phyloP scores from a whole-genome alignment of 2,797 vertebrate species.

The Pangasius djambal region DNA sequence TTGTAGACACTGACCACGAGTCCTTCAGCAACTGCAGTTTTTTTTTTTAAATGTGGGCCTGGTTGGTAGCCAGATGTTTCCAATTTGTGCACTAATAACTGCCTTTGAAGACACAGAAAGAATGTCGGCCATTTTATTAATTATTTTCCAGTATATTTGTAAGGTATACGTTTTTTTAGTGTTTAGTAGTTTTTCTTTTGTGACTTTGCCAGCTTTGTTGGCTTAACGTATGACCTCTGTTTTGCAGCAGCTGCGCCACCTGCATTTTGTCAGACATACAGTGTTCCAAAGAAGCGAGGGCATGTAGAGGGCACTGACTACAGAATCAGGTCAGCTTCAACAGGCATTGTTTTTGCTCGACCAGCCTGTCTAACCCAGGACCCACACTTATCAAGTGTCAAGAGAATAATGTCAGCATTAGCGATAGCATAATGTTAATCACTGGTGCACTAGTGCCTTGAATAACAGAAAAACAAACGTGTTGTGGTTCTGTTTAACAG shows the following conservation, averaged over 20 bases:
- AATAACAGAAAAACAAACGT: not conserved
- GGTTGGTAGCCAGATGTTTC: not conserved
- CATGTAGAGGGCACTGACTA: conserved; percentile 15
- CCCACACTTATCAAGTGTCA: not conserved
- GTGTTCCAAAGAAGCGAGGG: conserved; percentile 11
- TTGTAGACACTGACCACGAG: not conserved
- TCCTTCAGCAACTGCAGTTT: conserved; percentile 14
- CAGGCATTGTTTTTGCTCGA: too few relatives aligned
- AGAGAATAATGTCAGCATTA: not conserved
- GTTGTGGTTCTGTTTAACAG: not conserved
- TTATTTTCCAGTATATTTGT: conserved; percentile 3
- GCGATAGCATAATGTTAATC: not conserved
- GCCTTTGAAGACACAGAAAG: conserved; percentile 11
- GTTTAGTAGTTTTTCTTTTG: conserved; percentile 17
- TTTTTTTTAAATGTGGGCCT: not conserved
- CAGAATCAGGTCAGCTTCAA: not conserved
- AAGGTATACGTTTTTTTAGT: not conserved
- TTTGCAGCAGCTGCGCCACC: not conserved
- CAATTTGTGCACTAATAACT: conserved; percentile 8
- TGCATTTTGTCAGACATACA: not conserved
- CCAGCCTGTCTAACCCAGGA: not conserved
- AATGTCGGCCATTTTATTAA: conserved; percentile 25
- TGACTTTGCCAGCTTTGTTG: not conserved
- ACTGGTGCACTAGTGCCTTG: not conserved
- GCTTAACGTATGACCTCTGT: conserved; percentile 16